Evolutionary conservation across 2,797 vertebrate genomes (phyloP), one percentile per base, ranked within the genome.

Genomic region (Falco peregrinus): DNA sequence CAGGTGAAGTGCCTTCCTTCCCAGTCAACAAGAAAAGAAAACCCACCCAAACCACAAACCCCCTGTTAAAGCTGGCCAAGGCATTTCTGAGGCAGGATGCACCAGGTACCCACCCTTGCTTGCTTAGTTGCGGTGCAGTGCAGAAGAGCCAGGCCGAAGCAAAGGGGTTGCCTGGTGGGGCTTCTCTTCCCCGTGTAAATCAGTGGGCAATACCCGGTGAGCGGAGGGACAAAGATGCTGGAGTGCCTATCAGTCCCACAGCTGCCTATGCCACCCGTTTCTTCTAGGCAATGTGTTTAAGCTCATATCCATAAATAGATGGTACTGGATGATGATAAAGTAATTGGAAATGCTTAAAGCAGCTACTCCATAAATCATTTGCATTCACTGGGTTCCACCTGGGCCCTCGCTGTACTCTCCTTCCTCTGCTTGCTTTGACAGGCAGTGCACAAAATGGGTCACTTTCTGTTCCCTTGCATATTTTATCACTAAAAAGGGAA

Each of bases 311-410:
- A 70, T 83, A 75, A 90, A 92, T 17, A 93, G 81, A 56, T 2
- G 13, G 64, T 69, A 54, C 57, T 82, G 43, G 70, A 71, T 94
- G 68, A 87, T 64, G 71, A 79, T 0, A 87, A 85, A 90, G 71
- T 87, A 96, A 93, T 92, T 75, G 4, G 29, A 94, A 94, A 89
- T 75, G 61, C 82, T 92, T 87, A 89, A 92, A 91, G 82, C 89
- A 92, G 82, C 84, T 92, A 77, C 37, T 93, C 79, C 61, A 90
- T 83, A 92, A 92, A 93, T 92, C 71, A 95, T 87, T 91, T 87
- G 75, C 84, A 91, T 87, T 84, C 87, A 88, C 60, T 78, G 67
- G 33, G 39, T 74, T 95, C 91, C 57, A 93, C 94, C 89, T 91
- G 61, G 76, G 87, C 87, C 82, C 84, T 88, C 12, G 6, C 84